Conservation (phyloP, 1,140 invertebrate genomes). For the Stegodyphus mimosarum region DNA sequence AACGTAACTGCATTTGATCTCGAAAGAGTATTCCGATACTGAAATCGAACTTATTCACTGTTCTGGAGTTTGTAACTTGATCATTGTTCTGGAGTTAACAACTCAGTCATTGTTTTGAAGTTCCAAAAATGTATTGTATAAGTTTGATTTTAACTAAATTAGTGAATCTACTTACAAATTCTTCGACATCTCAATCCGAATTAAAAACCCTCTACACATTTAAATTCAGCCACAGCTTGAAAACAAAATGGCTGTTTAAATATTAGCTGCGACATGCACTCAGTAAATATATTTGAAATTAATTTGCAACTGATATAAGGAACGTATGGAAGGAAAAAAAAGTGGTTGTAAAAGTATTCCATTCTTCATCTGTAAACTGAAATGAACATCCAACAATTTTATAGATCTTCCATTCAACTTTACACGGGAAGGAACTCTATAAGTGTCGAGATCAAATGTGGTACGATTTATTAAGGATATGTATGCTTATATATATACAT, state of each 20-base stretch:
- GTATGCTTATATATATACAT: constrained; percentile 54
- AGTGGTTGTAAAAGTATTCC: background rate
- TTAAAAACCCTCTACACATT: too few relatives aligned
- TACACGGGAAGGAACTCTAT: background rate
- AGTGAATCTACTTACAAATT: too few relatives aligned
- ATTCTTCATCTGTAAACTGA: background rate
- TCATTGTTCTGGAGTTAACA: background rate
- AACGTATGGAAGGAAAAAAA: too few relatives aligned
- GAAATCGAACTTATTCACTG: background rate
- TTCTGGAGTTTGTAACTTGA: background rate
- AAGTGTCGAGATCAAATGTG: constrained; percentile 27
- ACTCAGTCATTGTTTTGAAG: too few relatives aligned
- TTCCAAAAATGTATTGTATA: too few relatives aligned
- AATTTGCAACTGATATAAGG: too few relatives aligned
- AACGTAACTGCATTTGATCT: constrained; percentile 37
- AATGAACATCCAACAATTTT: background rate
- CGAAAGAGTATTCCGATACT: background rate
- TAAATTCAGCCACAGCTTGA: too few relatives aligned
- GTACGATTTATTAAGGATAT: constrained; percentile 41
- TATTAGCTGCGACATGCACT: too few relatives aligned
- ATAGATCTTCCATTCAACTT: background rate
- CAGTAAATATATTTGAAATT: too few relatives aligned
- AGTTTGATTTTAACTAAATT: too few relatives aligned
- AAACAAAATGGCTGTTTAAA: too few relatives aligned
- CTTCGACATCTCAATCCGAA: too few relatives aligned